These are phyloP conservation scores for Xestia xanthographa DNA, from an alignment of 2,888 invertebrate species.

Conservation along the genomic window DNA sequence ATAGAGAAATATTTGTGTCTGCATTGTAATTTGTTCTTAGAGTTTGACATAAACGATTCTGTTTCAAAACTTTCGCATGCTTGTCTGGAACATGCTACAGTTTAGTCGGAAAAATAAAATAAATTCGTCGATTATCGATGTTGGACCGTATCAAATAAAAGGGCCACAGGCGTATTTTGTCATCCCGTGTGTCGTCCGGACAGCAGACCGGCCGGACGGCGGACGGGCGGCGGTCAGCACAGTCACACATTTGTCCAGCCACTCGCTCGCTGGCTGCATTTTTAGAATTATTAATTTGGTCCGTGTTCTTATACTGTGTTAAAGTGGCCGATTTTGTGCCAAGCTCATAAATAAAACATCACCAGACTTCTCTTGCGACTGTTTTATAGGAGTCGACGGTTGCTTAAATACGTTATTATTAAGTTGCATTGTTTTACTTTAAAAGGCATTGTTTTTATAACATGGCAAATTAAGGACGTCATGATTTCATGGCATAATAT, in stretches of 20 bases:
- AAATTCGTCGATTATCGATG: conserved; percentile 59
- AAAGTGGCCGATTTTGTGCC: conserved; percentile 86
- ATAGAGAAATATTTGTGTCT: conserved; percentile 21
- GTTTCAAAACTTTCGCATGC: conserved; percentile 25
- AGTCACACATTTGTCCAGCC: conserved; percentile 80
- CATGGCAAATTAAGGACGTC: conserved; percentile 38
- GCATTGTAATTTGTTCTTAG: conserved; percentile 14
- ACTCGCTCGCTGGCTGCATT: conserved; percentile 83
- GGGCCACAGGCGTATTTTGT: conserved; percentile 75
- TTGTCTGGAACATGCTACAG: conserved; percentile 4
- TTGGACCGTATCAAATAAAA: conserved; percentile 70
- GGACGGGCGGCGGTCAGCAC: conserved; percentile 62
- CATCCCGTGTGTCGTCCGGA: conserved; percentile 67
- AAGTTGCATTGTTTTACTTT: conserved; percentile 74
- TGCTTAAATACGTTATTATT: conserved; percentile 82
- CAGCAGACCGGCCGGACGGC: conserved; percentile 27
- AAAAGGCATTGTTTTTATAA: conserved; percentile 64
- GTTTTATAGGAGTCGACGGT: conserved; percentile 79
- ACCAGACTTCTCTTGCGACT: conserved; percentile 74
- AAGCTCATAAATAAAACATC: conserved; percentile 88
- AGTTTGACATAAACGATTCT: conserved; percentile 12
- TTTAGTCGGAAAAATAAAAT: conserved; percentile 38
- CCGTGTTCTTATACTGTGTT: conserved; percentile 86
- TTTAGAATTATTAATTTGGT: conserved; percentile 89
- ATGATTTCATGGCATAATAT: conserved; percentile 43